Conservation (phyloP, 2,888 invertebrate genomes). For the Arenicola marina region DNA sequence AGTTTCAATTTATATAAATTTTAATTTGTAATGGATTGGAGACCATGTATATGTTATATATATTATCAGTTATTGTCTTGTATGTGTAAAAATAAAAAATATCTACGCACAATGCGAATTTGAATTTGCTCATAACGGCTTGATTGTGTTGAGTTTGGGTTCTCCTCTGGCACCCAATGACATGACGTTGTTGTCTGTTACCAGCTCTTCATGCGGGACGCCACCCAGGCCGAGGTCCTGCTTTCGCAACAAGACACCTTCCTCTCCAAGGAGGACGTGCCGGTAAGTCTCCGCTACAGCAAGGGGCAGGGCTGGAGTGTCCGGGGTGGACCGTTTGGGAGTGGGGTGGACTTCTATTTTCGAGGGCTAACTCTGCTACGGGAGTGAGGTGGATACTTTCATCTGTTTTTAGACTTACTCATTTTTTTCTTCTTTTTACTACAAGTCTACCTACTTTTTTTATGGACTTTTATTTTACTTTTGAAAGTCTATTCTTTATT, state of each 20-base stretch:
- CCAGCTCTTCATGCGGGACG: constrained; percentile 89
- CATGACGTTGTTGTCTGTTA: background rate
- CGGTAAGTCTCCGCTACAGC: constrained; percentile 64
- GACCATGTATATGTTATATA: too few relatives aligned
- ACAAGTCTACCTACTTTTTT: constrained; percentile 1
- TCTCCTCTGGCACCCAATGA: too few relatives aligned
- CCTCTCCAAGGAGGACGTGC: constrained; percentile 94
- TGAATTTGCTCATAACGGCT: too few relatives aligned
- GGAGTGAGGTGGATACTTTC: too few relatives aligned
- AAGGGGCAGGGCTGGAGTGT: background rate
- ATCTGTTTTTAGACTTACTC: background rate
- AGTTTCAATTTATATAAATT: background rate
- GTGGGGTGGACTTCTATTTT: too few relatives aligned
- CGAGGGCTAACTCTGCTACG: too few relatives aligned
- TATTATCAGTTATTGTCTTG: too few relatives aligned
- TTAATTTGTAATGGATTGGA: too few relatives aligned
- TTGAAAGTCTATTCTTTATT: background rate
- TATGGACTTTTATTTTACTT: background rate
- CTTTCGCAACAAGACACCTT: constrained; percentile 98
- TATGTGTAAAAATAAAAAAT: too few relatives aligned
- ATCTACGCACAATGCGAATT: too few relatives aligned
- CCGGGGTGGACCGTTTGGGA: background rate
- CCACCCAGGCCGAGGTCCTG: constrained; percentile 95
- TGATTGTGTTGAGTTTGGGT: too few relatives aligned
- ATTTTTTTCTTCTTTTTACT: background rate